These are phyloP conservation scores for Molorchus minor DNA, from an alignment of 2,888 invertebrate species.

Conservation along the genomic window DNA sequence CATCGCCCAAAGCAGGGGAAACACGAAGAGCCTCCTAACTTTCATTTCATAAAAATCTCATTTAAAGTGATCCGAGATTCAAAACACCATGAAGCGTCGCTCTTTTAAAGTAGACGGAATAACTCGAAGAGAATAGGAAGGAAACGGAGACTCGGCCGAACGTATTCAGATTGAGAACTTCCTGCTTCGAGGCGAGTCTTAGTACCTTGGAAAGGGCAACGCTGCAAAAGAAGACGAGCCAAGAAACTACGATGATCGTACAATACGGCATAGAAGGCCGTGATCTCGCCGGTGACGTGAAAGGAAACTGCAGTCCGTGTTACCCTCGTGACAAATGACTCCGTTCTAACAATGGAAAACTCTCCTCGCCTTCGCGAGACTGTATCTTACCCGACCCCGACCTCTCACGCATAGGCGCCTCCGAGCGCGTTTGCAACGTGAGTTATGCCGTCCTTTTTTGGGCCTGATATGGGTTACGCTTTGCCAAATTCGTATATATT, in stretches of 20 bases:
- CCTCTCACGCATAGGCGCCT: conserved; percentile 27
- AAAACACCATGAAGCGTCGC: conserved; percentile 22
- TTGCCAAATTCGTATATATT: conserved; percentile 17
- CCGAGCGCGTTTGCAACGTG: conserved; percentile 10
- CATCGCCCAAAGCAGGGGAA: too few species aligned
- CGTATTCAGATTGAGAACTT: conserved; percentile 41
- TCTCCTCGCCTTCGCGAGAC: conserved; percentile 30
- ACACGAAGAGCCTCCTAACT: neutral
- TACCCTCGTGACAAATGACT: conserved; percentile 44
- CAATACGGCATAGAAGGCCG: conserved; percentile 39
- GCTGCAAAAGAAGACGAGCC: conserved; percentile 33
- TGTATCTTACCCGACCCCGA: conserved; percentile 25
- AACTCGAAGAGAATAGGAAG: conserved; percentile 20
- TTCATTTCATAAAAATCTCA: conserved; percentile 7
- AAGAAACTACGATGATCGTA: conserved; percentile 34
- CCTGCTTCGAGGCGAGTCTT: conserved; percentile 26
- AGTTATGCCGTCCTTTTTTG: conserved; percentile 16
- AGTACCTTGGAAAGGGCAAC: conserved; percentile 31
- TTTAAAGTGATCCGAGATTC: conserved; percentile 14
- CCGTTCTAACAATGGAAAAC: conserved; percentile 38
- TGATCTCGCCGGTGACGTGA: conserved; percentile 42
- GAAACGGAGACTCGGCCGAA: conserved; percentile 21
- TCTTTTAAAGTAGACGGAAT: conserved; percentile 19
- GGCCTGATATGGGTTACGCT: neutral
- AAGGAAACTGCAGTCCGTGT: conserved; percentile 44